These are phyloP conservation scores for Hypsopygia costalis DNA, from an alignment of 2,888 invertebrate species.

Conservation along the genomic window DNA sequence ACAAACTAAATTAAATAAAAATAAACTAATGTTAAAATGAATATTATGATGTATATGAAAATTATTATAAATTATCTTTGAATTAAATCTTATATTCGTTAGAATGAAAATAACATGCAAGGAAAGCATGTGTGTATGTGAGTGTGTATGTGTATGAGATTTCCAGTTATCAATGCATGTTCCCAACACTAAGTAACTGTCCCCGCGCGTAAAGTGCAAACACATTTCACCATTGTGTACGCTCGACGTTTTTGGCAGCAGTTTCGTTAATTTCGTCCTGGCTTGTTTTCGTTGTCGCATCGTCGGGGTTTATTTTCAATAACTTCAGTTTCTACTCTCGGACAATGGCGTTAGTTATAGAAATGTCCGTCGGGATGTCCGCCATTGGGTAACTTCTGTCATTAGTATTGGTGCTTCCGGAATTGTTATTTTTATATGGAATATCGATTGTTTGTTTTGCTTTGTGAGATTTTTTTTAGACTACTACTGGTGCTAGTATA, in stretches of 20 bases:
- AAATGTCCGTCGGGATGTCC: conserved; percentile 5
- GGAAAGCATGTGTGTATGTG: too few species aligned
- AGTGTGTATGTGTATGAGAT: too few species aligned
- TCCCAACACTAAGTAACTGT: conserved; percentile 8
- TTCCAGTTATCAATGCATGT: conserved; percentile 2
- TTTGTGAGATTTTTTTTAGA: too few species aligned
- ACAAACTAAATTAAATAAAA: too few species aligned
- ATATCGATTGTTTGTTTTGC: conserved; percentile 3
- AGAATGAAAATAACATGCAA: background rate
- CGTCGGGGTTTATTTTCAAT: conserved; percentile 39
- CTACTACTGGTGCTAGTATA: too few species aligned
- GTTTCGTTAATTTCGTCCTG: conserved; percentile 49
- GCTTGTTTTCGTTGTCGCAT: conserved; percentile 36
- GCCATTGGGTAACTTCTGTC: conserved; percentile 7
- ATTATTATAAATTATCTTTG: too few species aligned
- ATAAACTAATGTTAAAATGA: too few species aligned
- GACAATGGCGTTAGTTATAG: conserved; percentile 14
- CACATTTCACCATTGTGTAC: conserved; percentile 33
- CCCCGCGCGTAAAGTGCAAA: conserved; percentile 27
- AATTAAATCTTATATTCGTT: too few species aligned
- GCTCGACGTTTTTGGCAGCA: conserved; percentile 46
- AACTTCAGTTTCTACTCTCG: conserved; percentile 29
- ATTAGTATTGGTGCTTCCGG: conserved; percentile 1
- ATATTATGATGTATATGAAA: too few species aligned
- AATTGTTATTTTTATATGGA: conserved; percentile 4